Evolutionary conservation across 2,888 invertebrate genomes (phyloP).

Genomic region (Aphelenchoides bicaudatus): DNA sequence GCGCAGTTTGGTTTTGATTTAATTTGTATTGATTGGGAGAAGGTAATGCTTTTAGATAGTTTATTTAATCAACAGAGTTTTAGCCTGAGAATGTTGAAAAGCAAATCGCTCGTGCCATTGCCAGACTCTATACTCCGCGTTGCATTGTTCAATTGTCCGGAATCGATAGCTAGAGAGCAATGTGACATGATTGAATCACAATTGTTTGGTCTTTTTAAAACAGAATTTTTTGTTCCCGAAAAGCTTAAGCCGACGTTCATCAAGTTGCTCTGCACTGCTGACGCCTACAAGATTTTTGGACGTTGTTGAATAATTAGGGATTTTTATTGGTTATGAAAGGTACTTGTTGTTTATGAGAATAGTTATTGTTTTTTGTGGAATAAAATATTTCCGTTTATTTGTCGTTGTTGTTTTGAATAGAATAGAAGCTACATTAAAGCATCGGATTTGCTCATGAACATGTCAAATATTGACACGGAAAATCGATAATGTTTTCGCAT

Average conservation of each 20-base stretch:
- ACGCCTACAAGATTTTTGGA: conserved; percentile 34
- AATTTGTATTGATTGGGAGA: conserved; percentile 1
- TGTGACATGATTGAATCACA: conserved; percentile 7
- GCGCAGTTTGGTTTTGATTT: conserved; percentile 4
- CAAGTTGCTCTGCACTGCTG: conserved; percentile 21
- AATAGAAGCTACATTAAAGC: no score
- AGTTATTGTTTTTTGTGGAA: no score
- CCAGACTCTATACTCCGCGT: conserved; percentile 16
- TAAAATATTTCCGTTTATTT: no score
- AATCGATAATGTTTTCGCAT: no score
- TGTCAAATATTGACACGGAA: no score
- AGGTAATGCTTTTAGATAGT: neutral
- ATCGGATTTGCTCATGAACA: no score
- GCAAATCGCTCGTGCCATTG: conserved; percentile 6
- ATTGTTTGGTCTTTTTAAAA: conserved; percentile 5
- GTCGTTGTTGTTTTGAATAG: no score
- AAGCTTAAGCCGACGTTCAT: neutral
- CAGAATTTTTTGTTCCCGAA: neutral
- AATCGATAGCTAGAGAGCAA: neutral
- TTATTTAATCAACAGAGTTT: neutral
- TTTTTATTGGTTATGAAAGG: conserved; percentile 6
- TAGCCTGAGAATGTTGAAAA: neutral
- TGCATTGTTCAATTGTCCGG: neutral
- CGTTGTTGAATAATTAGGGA: conserved; percentile 31
- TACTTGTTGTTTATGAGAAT: no score